These are phyloP conservation scores for Cryptosula pallasiana DNA, from an alignment of 2,888 invertebrate genomes.

Conservation along the genomic window DNA sequence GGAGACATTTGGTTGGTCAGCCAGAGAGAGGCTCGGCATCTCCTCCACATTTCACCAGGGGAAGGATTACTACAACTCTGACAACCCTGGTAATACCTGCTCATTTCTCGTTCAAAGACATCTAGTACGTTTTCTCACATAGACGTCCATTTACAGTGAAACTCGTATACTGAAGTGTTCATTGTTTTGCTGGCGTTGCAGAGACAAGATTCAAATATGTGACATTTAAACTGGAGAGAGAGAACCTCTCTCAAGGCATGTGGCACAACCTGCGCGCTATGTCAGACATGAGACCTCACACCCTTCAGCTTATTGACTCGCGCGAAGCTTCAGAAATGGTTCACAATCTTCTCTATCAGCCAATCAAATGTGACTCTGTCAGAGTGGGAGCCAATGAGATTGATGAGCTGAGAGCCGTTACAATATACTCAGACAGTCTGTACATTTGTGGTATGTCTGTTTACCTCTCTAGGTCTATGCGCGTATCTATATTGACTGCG, in stretches of 20 bases:
- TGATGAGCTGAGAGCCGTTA: slow-evolving; percentile 12
- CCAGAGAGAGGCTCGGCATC: neutral
- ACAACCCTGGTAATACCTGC: slow-evolving; percentile 9
- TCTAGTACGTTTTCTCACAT: no score
- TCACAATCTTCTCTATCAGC: slow-evolving; percentile 14
- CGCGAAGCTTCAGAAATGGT: neutral
- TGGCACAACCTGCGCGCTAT: neutral
- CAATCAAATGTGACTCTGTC: neutral
- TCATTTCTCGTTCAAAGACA: no score
- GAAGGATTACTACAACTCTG: slow-evolving; percentile 15
- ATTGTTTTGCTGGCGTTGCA: neutral
- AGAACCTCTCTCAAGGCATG: neutral
- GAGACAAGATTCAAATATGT: slow-evolving; percentile 21
- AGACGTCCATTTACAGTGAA: no score
- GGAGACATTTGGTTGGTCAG: neutral
- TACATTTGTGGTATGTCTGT: slow-evolving; percentile 15
- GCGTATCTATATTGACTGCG: no score
- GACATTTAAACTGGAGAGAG: slow-evolving; percentile 1
- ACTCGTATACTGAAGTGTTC: neutral
- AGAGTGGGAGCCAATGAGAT: slow-evolving; percentile 9
- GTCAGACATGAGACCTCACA: neutral
- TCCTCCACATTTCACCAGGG: slow-evolving; percentile 8
- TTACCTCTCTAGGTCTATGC: no score
- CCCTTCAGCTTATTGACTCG: neutral
- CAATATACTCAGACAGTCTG: slow-evolving; percentile 7